Percentiles rank a stretch among this genome's conserved stretches.
Evolutionary conservation across 2,888 invertebrate species (phyloP).

Genomic region (Argyresthia albistria): DNA sequence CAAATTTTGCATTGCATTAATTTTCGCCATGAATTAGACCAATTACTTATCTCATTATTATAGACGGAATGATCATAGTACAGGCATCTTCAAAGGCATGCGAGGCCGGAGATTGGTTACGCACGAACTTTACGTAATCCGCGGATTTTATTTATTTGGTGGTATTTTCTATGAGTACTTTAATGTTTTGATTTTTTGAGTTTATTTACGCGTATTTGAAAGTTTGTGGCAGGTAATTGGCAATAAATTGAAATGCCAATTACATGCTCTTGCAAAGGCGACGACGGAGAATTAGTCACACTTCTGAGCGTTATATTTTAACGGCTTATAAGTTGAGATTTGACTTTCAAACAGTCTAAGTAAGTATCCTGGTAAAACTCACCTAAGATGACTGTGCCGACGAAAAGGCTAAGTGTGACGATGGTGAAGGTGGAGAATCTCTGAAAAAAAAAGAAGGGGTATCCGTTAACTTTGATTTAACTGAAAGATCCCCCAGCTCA

Average conservation of each 20-base stretch:
- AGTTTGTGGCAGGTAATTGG: too few species aligned
- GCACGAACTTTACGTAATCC: constrained; percentile 1
- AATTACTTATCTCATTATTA: constrained; percentile 1
- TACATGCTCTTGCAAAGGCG: too few species aligned
- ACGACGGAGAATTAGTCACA: too few species aligned
- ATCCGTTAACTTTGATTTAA: background rate
- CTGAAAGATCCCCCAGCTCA: too few species aligned
- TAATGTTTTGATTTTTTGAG: too few species aligned
- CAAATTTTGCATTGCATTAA: background rate
- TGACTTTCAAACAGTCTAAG: too few species aligned
- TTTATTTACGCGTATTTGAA: too few species aligned
- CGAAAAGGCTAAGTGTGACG: constrained; percentile 92
- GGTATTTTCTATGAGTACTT: too few species aligned
- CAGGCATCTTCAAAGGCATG: background rate
- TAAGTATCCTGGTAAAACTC: constrained; percentile 44
- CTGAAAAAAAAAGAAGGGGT: constrained; percentile 72
- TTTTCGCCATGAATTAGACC: background rate
- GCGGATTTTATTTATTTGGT: background rate
- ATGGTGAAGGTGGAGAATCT: constrained; percentile 93
- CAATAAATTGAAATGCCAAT: too few species aligned
- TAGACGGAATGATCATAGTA: background rate
- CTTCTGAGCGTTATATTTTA: too few species aligned
- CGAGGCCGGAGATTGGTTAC: constrained; percentile 2
- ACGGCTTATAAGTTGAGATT: too few species aligned
- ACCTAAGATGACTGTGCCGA: constrained; percentile 95